Percentiles rank a stretch among this genome's conserved stretches.
These are phyloP conservation scores for Pandemis cinnamomeana DNA, from an alignment of 2,888 invertebrate genomes.

Conservation along the genomic window DNA sequence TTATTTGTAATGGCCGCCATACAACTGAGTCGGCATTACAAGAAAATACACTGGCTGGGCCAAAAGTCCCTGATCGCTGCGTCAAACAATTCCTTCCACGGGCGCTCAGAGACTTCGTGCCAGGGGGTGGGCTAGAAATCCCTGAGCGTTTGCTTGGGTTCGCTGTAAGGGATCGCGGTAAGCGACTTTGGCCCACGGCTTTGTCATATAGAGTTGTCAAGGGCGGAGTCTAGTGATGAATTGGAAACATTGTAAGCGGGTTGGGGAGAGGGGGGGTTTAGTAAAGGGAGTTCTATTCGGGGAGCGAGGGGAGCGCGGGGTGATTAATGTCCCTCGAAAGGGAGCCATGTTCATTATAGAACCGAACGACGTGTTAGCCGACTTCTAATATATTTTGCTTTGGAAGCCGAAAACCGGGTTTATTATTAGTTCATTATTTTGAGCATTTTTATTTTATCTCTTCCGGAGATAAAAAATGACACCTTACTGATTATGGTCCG, in stretches of 20 bases:
- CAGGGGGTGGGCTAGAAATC: slow-evolving; percentile 55
- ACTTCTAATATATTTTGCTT: slow-evolving; percentile 80
- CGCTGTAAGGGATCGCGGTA: slow-evolving; percentile 52
- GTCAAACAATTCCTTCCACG: slow-evolving; percentile 40
- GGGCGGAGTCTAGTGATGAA: slow-evolving; percentile 85
- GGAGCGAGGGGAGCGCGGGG: slow-evolving; percentile 66
- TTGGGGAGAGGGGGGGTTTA: slow-evolving; percentile 73
- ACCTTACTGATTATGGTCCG: slow-evolving; percentile 63
- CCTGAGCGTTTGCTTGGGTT: slow-evolving; percentile 46
- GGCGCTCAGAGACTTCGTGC: slow-evolving; percentile 53
- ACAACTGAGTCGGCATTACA: slow-evolving; percentile 68
- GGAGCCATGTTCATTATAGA: slow-evolving; percentile 84
- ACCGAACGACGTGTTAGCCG: slow-evolving; percentile 82
- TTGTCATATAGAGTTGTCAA: slow-evolving; percentile 86
- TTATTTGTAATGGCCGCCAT: slow-evolving; percentile 77
- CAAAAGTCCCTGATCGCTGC: slow-evolving; percentile 53
- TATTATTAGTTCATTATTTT: slow-evolving; percentile 80
- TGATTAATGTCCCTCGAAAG: slow-evolving; percentile 79
- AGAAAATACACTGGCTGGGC: slow-evolving; percentile 71
- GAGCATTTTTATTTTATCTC: slow-evolving; percentile 80
- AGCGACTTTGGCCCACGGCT: slow-evolving; percentile 65
- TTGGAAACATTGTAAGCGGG: slow-evolving; percentile 80
- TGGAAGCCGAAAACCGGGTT: slow-evolving; percentile 64
- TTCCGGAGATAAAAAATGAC: slow-evolving; percentile 76
- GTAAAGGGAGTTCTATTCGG: slow-evolving; percentile 68